Conservation (phyloP, 1,140 invertebrate species). For the Pararge aegeria region DNA sequence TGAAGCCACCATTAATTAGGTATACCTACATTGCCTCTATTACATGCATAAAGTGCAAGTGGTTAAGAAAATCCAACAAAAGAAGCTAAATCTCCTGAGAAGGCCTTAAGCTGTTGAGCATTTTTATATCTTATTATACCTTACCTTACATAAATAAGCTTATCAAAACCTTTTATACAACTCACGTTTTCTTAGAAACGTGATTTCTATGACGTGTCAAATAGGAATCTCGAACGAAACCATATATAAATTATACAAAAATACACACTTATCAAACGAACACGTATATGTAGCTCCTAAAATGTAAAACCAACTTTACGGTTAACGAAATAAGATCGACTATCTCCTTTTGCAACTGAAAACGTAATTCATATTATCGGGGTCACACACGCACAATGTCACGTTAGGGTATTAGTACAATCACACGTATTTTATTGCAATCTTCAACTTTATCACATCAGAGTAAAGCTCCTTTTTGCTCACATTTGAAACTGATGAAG, state of each 20-base stretch:
- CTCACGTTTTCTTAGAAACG: slow-evolving; percentile 17
- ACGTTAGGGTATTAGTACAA: slow-evolving; percentile 19
- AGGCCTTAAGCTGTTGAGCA: neutral
- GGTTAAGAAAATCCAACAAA: neutral
- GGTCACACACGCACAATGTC: slow-evolving; percentile 36
- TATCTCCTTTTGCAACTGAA: neutral
- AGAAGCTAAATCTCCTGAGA: neutral
- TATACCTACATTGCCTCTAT: neutral
- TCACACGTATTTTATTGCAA: slow-evolving; percentile 4
- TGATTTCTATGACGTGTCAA: slow-evolving; percentile 31
- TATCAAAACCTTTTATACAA: slow-evolving; percentile 8
- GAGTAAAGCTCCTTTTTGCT: slow-evolving; percentile 15
- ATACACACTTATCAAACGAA: slow-evolving; percentile 8
- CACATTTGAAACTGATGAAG: neutral
- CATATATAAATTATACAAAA: slow-evolving; percentile 24
- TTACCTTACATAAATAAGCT: slow-evolving; percentile 2
- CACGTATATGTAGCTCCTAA: neutral
- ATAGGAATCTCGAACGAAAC: slow-evolving; percentile 29
- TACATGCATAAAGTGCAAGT: neutral
- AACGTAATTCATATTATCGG: slow-evolving; percentile 18
- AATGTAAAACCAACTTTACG: neutral
- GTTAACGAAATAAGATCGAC: slow-evolving; percentile 11
- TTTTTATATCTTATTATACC: neutral
- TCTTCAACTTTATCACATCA: slow-evolving; percentile 19
- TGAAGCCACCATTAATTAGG: no score